Evolutionary conservation across 1,140 invertebrate species (phyloP), one percentile per base, ranked within the genome.

Genomic region (Vollenhovia emeryi): DNA sequence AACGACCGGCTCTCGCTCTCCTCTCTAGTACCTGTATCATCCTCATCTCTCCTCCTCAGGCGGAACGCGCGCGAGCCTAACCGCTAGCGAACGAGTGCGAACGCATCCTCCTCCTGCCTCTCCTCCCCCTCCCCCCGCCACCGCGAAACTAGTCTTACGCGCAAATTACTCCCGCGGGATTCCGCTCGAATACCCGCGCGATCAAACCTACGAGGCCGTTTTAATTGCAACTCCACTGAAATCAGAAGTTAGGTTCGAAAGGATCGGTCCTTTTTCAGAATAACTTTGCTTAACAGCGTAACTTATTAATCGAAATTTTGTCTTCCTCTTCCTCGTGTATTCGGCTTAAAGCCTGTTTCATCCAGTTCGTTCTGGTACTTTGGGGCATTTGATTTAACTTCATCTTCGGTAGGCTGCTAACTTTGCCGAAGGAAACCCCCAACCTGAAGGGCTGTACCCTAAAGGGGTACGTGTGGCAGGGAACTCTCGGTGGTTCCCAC

Each of bases 21-120:
- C 82, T 89, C 87, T 89, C 84, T 89, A 89, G 87, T 89, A 89
- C 87, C 87, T 89, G 87, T 89, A 89, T 89, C 87, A 89, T 89
- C 88, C 48, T 84, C 71, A 57, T 36, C 73, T 69, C 84, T 89
- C 66, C 62, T 84, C 80, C 85, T 84, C 87, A 50, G 66, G 43
- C 87, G 69, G 76, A 83, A 71, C 52, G 75, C 68, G 60, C 68
- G 59, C 64, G 83, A 71, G 71, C 84, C 73, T 84, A 88, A 85
- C 86, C 78, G 66, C 78, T 79, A 88, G 78, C 86, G 79, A 64
- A 27, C 69, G 84, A 75, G 78, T 84, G 78, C 87, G 27, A 76
- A 69, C 87, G 66, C 76, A 74, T 73, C 33, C 36, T 83, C 80
- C 0, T 75, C 40, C 27, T 66, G n/a, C 11, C 15, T 40, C 33